phyloP scores from a whole-genome alignment of 2,113 vertebrate species.

The Lathamus discolor region DNA sequence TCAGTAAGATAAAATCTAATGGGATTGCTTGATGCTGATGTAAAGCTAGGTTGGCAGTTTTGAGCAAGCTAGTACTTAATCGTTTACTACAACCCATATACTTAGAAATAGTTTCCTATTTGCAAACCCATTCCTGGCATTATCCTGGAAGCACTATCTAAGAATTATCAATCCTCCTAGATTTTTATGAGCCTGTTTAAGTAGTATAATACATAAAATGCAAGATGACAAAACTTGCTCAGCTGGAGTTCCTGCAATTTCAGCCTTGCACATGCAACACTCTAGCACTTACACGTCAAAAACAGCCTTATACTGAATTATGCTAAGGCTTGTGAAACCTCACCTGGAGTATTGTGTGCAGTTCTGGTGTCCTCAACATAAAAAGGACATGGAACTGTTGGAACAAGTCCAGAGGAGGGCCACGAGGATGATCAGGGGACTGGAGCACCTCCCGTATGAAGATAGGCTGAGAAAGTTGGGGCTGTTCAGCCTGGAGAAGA shows the following conservation, averaged over 20 bases:
- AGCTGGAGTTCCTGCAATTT: background rate
- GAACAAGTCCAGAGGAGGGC: too few species aligned
- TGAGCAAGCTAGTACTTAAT: background rate
- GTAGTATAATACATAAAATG: background rate
- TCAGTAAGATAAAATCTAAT: background rate
- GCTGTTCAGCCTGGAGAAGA: too few species aligned
- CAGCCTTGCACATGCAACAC: background rate
- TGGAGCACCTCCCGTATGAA: too few species aligned
- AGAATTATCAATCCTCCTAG: background rate
- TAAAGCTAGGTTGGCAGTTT: background rate
- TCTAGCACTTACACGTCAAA: background rate
- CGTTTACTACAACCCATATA: background rate
- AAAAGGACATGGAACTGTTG: too few species aligned
- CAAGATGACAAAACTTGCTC: background rate
- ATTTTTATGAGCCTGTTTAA: background rate
- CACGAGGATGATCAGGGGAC: too few species aligned
- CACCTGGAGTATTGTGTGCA: too few species aligned
- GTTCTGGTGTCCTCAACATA: too few species aligned
- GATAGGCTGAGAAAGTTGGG: too few species aligned
- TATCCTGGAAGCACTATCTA: background rate
- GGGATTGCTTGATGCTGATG: background rate
- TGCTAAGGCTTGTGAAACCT: background rate
- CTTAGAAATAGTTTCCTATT: constrained; percentile 20
- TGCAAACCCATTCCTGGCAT: background rate
- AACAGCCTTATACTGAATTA: background rate